Evolutionary conservation across 2,113 vertebrate species (phyloP).

Genomic region (Osmerus eperlanus): DNA sequence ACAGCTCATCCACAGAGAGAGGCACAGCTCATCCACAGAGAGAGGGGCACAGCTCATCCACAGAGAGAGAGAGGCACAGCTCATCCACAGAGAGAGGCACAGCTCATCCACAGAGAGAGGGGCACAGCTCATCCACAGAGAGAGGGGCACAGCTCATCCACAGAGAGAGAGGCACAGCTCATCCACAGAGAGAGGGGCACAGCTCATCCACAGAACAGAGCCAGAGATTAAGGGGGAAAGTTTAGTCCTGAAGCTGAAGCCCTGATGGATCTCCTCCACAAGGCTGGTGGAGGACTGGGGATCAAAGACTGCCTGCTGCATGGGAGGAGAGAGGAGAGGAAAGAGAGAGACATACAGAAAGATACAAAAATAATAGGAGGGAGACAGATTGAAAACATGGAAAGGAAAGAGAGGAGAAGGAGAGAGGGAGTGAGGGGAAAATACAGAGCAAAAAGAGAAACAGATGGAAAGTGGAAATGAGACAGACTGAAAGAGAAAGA

Average conservation of each 20-base stretch:
- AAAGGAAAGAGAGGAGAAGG: background rate
- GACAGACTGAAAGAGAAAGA: background rate
- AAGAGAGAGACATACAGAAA: background rate
- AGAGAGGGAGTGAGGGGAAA: background rate
- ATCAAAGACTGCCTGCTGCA: conserved; percentile 10
- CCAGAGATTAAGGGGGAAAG: background rate
- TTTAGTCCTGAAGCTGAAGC: background rate
- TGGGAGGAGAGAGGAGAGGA: background rate
- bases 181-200: background rate
- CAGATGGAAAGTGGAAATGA: background rate
- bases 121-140: too few relatives aligned
- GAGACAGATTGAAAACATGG: background rate
- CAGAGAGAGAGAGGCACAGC: too few relatives aligned
- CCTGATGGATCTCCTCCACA: background rate
- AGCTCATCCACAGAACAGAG: background rate
- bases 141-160: too few relatives aligned
- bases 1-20: too few relatives aligned
- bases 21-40: too few relatives aligned
- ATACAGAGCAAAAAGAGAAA: background rate
- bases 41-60: too few relatives aligned
- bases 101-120: too few relatives aligned
- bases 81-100: too few relatives aligned
- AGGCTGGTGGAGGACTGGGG: conserved; percentile 6
- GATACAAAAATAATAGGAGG: background rate
- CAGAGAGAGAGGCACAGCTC: too few relatives aligned